Evolutionary conservation across 2,888 invertebrate genomes (phyloP), one percentile per base, ranked within the genome.

Genomic region (Andrena bucephala): DNA sequence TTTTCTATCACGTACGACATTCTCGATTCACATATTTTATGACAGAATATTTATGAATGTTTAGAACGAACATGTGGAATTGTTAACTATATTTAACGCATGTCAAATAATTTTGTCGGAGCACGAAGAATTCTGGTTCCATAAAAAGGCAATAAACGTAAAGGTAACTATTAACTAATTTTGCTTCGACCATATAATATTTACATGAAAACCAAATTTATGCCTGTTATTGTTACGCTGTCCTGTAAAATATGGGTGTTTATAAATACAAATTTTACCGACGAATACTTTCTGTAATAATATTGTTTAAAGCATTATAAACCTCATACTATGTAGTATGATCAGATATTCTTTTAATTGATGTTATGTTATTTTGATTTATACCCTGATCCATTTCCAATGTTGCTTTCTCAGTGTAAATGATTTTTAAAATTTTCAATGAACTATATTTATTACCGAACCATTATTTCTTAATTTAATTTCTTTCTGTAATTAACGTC

Each of bases 101-200:
- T 42, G 42, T 60, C 42, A 60, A 42, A 59, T 20, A 48, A 36
- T 59, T 59, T 29, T 13, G 36, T 31, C 31, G 13, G 10, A 57
- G n/a, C n/a, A 60, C n/a, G 16, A 48, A 69, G 70, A 70, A 59
- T 20, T 70, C 10, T 59, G 59, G 8, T 70, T 59, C 27, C 20
- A 24, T 4, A 29, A 29, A 31, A 70, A 70, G 59, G 20, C 20
- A 48, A 31, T 29, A 31, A 13, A 31, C 20, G 1, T 2, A n/a
- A 33, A 62, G 71, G 71, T 71, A 71, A 71, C 48, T 62, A 70
- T 36, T 10, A 60, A 29, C 31, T 60, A 3, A 10, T 71, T 10
- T 31, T 16, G 0, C 10, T 16, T 13, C 31, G 6, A 20, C n/a
- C 8, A 20, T 20, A 50, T 2, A 31, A 13, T 31, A 62, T 31